Conservation (phyloP, 2,113 vertebrate genomes). For the Erythrolamprus reginae region DNA sequence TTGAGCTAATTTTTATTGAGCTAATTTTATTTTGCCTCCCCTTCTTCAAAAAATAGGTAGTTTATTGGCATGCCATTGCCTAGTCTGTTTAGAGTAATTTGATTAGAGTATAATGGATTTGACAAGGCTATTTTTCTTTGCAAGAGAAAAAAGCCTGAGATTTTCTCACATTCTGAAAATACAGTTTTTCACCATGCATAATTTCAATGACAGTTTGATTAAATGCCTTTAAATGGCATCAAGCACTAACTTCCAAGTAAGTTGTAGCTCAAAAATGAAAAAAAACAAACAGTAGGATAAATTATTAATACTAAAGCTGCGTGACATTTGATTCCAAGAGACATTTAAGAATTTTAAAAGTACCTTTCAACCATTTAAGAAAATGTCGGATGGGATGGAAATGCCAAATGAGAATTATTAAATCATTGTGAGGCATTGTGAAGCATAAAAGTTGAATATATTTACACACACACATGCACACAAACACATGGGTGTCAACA, state of each 20-base stretch:
- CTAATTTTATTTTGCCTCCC: conserved; percentile 12
- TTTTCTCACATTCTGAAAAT: background rate
- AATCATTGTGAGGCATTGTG: background rate
- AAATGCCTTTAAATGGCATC: conserved; percentile 1
- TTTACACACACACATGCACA: background rate
- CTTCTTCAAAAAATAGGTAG: conserved; percentile 7
- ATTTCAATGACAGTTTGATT: background rate
- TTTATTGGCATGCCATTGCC: background rate
- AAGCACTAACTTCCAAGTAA: background rate
- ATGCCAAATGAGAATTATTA: background rate
- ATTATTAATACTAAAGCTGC: background rate
- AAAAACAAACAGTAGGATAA: background rate
- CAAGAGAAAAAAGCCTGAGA: background rate
- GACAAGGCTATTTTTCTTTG: background rate
- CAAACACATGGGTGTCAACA: too few species aligned
- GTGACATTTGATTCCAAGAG: background rate
- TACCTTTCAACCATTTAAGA: background rate
- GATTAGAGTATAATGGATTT: conserved; percentile 10
- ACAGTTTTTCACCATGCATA: background rate
- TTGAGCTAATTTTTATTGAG: background rate
- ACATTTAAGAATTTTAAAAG: background rate
- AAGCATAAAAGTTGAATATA: background rate
- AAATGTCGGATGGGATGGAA: background rate
- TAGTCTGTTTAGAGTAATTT: background rate
- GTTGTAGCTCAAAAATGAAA: background rate